These are phyloP conservation scores for Lucifuga dentata DNA, from an alignment of 2,113 vertebrate genomes.

Conservation along the genomic window DNA sequence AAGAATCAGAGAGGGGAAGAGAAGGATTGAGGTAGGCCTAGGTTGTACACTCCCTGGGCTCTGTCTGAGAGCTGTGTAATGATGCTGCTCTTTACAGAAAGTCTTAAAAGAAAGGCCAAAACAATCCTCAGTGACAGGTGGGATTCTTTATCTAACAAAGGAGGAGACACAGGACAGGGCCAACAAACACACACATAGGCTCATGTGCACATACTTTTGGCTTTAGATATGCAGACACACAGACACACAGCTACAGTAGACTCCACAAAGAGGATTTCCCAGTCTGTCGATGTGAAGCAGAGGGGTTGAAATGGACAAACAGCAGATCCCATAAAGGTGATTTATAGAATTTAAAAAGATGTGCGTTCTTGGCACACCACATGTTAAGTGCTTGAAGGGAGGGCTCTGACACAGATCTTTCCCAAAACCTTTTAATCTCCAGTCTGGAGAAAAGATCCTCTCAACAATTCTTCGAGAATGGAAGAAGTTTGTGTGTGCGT, in stretches of 20 bases:
- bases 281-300: conserved; percentile 69
- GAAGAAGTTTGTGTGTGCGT: conserved; percentile 21
- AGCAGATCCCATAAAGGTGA: conserved; percentile 81
- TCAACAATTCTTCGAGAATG: conserved; percentile 54
- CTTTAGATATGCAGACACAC: conserved; percentile 30
- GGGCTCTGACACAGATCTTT: conserved; percentile 58
- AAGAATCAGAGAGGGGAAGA: conserved; percentile 47
- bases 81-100: conserved; percentile 72
- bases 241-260: conserved; percentile 49
- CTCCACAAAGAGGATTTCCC: conserved; percentile 72
- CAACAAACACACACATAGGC: conserved; percentile 29
- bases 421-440: conserved; percentile 82
- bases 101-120: conserved; percentile 76
- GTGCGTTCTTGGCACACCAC: conserved; percentile 77
- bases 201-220: conserved; percentile 27
- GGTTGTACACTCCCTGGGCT: conserved; percentile 64
- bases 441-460: conserved; percentile 56
- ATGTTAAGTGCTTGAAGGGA: conserved; percentile 78
- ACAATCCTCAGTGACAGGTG: conserved; percentile 77
- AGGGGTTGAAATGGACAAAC: conserved; percentile 76
- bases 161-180: conserved; percentile 63
- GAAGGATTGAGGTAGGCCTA: conserved; percentile 65
- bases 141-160: conserved; percentile 75
- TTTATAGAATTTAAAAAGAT: conserved; percentile 84
- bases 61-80: conserved; percentile 68